Conservation (phyloP, 2,888 invertebrate genomes). For the Diarsia brunnea region DNA sequence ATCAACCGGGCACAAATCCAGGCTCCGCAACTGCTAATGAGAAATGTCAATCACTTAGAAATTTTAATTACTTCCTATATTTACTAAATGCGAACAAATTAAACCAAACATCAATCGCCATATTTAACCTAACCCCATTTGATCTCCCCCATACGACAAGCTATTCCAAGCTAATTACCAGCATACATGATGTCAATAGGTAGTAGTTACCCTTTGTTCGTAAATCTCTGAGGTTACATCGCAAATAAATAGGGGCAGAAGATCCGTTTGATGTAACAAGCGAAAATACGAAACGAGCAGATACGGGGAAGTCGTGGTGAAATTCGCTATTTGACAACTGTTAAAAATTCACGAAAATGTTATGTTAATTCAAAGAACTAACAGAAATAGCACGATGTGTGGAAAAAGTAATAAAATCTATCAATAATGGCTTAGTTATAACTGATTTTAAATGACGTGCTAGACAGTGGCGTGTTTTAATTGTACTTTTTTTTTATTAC, state of each 20-base stretch:
- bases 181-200: constrained; percentile 25
- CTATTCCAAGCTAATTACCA: constrained; percentile 52
- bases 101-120: not conserved
- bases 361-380: too few relatives aligned
- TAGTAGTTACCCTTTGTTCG: constrained; percentile 25
- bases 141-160: constrained; percentile 16
- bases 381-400: too few relatives aligned
- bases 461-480: too few relatives aligned
- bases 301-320: not conserved
- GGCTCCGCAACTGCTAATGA: too few relatives aligned
- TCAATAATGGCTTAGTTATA: too few relatives aligned
- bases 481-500: too few relatives aligned
- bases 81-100: not conserved
- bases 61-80: not conserved
- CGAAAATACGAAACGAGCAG: not conserved
- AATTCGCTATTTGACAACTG: too few relatives aligned
- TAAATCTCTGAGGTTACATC: constrained; percentile 28
- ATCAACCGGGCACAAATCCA: too few relatives aligned
- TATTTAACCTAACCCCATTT: not conserved
- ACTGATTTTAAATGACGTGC: too few relatives aligned
- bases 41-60: too few relatives aligned
- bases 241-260: not conserved
- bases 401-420: too few relatives aligned
- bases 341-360: too few relatives aligned
- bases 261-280: not conserved